phyloP scores from a whole-genome alignment of 1,140 invertebrate genomes.

The Caenorhabditis remanei region DNA sequence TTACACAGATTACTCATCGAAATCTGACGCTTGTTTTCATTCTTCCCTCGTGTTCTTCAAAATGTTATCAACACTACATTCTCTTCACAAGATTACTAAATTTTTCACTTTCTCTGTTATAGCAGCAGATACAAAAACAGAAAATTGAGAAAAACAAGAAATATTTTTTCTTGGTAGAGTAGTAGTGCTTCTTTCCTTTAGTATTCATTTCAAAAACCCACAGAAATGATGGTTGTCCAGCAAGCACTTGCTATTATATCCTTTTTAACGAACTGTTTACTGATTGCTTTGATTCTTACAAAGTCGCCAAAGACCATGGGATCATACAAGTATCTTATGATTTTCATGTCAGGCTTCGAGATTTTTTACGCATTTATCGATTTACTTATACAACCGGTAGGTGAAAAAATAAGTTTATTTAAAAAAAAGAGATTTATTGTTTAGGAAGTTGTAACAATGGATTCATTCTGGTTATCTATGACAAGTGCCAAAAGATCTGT shows the following conservation, averaged over 20 bases:
- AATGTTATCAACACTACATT: too few species aligned
- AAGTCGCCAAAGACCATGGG: slow-evolving; percentile 6
- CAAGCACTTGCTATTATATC: not conserved
- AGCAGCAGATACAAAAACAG: too few species aligned
- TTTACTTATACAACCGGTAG: not conserved
- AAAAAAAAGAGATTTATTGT: too few species aligned
- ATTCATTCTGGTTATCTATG: not conserved
- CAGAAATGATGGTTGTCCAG: not conserved
- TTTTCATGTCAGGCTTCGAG: not conserved
- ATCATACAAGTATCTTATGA: not conserved
- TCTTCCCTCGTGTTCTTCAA: too few species aligned
- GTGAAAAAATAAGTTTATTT: not conserved
- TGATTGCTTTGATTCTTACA: not conserved
- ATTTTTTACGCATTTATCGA: not conserved
- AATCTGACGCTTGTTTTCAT: too few species aligned
- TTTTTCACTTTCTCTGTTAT: too few species aligned
- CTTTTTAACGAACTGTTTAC: not conserved
- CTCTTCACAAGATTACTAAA: too few species aligned
- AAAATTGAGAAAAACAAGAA: too few species aligned
- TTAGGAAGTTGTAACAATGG: not conserved
- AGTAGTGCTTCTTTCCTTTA: too few species aligned
- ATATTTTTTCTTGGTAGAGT: too few species aligned
- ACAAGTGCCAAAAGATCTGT: not conserved
- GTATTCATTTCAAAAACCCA: too few species aligned
- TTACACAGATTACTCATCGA: too few species aligned